These are phyloP conservation scores for Drosophila obscura DNA, from an alignment of 1,140 invertebrate species.

Conservation along the genomic window DNA sequence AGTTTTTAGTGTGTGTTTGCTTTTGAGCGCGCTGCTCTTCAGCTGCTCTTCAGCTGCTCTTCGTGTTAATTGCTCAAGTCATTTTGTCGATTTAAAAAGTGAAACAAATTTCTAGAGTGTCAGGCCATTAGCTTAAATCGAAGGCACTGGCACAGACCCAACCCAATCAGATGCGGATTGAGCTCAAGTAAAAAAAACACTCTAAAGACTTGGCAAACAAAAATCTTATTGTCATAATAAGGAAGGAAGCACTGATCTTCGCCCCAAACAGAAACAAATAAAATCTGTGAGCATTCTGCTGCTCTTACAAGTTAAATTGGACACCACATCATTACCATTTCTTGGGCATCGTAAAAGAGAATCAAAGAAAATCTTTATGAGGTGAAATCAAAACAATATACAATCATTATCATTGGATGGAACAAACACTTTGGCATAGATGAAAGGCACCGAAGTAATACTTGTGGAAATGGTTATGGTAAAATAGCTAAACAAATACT, in stretches of 20 bases:
- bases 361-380: too few relatives aligned
- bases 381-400: too few relatives aligned
- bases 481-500: too few relatives aligned
- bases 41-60: constrained; percentile 19
- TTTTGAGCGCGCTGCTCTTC: constrained; percentile 8
- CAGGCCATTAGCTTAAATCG: constrained; percentile 69
- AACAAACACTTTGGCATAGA: too few relatives aligned
- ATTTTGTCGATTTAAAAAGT: constrained; percentile 71
- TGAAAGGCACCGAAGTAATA: too few relatives aligned
- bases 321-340: constrained; percentile 49
- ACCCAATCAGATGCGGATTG: constrained; percentile 27
- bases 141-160: constrained; percentile 44
- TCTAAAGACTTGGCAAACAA: constrained; percentile 39
- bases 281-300: constrained; percentile 11
- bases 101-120: constrained; percentile 79
- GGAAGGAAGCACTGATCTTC: background rate
- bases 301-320: constrained; percentile 33
- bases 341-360: constrained; percentile 15
- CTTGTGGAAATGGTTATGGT: too few relatives aligned
- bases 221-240: constrained; percentile 24
- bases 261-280: constrained; percentile 7
- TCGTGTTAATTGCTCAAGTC: constrained; percentile 65
- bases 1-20: constrained; percentile 46
- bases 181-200: constrained; percentile 17
- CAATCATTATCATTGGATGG: too few relatives aligned